These are phyloP conservation scores for Orcinus orca DNA, from an alignment of 2,113 vertebrate species.

Conservation along the genomic window DNA sequence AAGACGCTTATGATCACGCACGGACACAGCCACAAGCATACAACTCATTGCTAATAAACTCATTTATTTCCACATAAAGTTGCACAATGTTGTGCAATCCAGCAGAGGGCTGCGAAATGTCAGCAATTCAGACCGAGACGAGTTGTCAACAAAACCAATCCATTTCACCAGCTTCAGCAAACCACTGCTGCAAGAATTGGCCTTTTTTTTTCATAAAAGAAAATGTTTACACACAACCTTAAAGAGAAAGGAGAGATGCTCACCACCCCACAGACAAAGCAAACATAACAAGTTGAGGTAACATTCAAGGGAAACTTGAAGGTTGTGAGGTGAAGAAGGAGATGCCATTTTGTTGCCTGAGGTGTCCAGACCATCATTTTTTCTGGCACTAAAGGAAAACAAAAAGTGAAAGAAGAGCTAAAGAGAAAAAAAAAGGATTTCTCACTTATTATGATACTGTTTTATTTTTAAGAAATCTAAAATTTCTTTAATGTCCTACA, in stretches of 20 bases:
- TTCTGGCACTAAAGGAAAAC: neutral
- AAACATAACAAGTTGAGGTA: neutral
- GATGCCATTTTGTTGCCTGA: neutral
- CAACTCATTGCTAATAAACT: conserved; percentile 64
- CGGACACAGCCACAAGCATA: conserved; percentile 40
- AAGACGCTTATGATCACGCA: conserved; percentile 60
- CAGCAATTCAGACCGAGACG: conserved; percentile 57
- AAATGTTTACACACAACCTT: neutral
- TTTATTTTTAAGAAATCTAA: neutral
- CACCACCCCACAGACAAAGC: neutral
- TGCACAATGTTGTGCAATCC: conserved; percentile 63
- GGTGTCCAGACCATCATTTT: neutral
- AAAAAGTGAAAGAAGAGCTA: neutral
- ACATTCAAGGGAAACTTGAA: neutral
- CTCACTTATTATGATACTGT: neutral
- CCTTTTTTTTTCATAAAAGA: neutral
- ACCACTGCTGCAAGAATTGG: conserved; percentile 17
- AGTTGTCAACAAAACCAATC: conserved; percentile 71
- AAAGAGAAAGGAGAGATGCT: neutral
- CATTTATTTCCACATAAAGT: conserved; percentile 68
- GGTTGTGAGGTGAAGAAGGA: neutral
- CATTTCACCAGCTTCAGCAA: conserved; percentile 68
- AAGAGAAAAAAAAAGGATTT: neutral
- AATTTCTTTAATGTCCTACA: neutral
- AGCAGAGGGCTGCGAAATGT: conserved; percentile 59